A percentile compares a stretch with the other conserved stretches of the same genome.
Evolutionary conservation across 2,113 vertebrate genomes (phyloP).

Genomic region (Serilophus lunatus): DNA sequence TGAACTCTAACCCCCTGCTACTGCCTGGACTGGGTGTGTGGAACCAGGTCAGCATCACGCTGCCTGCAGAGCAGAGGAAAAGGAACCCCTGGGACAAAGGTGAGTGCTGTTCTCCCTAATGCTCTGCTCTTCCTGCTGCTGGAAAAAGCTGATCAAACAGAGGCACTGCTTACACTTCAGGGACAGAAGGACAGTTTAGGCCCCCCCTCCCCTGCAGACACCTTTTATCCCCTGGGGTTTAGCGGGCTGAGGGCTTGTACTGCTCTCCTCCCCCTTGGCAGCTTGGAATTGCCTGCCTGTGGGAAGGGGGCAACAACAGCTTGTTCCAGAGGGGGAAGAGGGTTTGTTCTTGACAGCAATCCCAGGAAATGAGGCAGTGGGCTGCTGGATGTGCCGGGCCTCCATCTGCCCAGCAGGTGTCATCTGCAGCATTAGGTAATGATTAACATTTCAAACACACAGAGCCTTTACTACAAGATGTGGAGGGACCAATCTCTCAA

Average conservation of each 20-base stretch:
- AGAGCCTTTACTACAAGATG: not conserved
- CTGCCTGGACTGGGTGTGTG: not conserved
- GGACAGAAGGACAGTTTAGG: not conserved
- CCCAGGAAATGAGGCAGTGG: not conserved
- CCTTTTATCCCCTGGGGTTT: not conserved
- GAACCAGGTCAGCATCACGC: not conserved
- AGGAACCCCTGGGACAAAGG: not conserved
- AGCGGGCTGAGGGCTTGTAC: not conserved
- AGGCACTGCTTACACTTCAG: not conserved
- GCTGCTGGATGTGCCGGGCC: not conserved
- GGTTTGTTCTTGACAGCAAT: not conserved
- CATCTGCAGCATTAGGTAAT: slow-evolving; percentile 15
- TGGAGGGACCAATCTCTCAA: not conserved
- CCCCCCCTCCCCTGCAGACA: not conserved
- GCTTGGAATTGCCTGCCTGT: not conserved
- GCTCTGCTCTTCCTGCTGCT: not conserved
- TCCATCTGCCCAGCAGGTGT: slow-evolving; percentile 44
- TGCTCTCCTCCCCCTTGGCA: not conserved
- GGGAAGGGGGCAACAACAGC: not conserved
- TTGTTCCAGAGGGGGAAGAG: not conserved
- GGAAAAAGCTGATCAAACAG: not conserved
- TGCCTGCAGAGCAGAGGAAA: not conserved
- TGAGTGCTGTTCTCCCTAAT: not conserved
- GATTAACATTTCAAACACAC: not conserved
- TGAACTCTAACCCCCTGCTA: not conserved